Percentiles rank a stretch among this genome's conserved stretches.
Evolutionary conservation across 2,797 vertebrate species (phyloP).

Genomic region (Danio tinwini): DNA sequence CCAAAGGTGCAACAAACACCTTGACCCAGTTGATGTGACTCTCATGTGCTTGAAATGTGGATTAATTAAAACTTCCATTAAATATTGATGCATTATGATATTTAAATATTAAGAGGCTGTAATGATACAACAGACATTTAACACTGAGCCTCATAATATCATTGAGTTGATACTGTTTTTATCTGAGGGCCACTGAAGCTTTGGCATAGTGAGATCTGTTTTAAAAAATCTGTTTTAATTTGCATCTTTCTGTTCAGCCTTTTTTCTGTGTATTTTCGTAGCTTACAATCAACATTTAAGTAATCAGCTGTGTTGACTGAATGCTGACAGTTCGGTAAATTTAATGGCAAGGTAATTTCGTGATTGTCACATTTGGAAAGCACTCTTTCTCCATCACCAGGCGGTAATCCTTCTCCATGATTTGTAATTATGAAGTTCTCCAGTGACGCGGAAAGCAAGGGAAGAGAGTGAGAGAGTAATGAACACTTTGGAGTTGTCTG

Average conservation of each 20-base stretch:
- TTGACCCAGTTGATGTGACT: constrained; percentile 19
- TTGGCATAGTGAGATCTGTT: neutral
- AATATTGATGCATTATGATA: neutral
- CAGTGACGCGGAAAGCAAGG: constrained; percentile 22
- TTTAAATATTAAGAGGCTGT: constrained; percentile 19
- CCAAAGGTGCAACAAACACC: constrained; percentile 45
- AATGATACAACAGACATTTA: neutral
- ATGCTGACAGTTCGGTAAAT: constrained; percentile 4
- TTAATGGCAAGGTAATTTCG: constrained; percentile 27
- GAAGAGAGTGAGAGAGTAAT: neutral
- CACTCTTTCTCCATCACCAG: neutral
- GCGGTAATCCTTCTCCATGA: constrained; percentile 28
- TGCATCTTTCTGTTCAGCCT: neutral
- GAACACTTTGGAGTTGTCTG: constrained; percentile 5
- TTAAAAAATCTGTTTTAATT: neutral
- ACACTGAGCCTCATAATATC: neutral
- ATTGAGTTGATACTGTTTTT: neutral
- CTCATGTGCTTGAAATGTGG: neutral
- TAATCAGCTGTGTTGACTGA: constrained; percentile 18
- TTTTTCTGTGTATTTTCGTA: neutral
- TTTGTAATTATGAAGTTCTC: constrained; percentile 45
- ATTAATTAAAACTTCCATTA: constrained; percentile 9
- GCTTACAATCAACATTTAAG: constrained; percentile 12
- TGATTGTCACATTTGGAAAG: constrained; percentile 39
- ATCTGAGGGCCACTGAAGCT: neutral